These are phyloP conservation scores for Mayetiola destructor DNA, from an alignment of 2,888 invertebrate species.

Conservation along the genomic window DNA sequence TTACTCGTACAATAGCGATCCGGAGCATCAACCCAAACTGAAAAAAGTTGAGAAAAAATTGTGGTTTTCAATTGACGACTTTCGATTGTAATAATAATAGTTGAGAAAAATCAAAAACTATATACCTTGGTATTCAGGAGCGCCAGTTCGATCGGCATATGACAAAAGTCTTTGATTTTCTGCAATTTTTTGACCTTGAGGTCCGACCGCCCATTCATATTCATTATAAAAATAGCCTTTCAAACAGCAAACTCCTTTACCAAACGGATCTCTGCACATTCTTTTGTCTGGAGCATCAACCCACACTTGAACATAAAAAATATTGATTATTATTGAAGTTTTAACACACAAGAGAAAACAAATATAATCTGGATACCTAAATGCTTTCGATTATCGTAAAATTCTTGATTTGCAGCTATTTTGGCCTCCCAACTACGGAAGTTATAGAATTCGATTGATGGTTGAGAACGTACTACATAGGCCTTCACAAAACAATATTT, in stretches of 20 bases:
- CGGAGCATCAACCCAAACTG: constrained; percentile 1
- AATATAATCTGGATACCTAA: background rate
- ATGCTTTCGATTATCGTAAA: background rate
- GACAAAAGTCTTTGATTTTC: background rate
- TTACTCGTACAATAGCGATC: background rate
- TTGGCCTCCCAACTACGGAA: background rate
- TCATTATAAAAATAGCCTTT: background rate
- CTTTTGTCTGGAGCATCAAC: background rate
- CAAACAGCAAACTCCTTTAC: background rate
- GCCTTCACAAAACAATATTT: background rate
- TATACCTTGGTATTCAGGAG: background rate
- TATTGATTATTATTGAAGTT: background rate
- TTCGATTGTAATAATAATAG: background rate
- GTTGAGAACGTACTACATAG: background rate
- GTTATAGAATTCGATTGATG: background rate
- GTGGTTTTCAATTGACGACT: background rate
- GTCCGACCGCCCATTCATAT: background rate
- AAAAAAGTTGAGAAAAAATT: background rate
- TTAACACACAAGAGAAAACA: background rate
- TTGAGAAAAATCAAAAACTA: background rate
- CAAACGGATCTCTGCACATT: too few species aligned
- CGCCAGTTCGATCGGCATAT: background rate
- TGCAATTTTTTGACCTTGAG: background rate
- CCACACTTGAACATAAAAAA: background rate
- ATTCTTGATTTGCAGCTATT: background rate